Evolutionary conservation across 2,888 invertebrate genomes (phyloP).

Genomic region (Micropterix aruncella): DNA sequence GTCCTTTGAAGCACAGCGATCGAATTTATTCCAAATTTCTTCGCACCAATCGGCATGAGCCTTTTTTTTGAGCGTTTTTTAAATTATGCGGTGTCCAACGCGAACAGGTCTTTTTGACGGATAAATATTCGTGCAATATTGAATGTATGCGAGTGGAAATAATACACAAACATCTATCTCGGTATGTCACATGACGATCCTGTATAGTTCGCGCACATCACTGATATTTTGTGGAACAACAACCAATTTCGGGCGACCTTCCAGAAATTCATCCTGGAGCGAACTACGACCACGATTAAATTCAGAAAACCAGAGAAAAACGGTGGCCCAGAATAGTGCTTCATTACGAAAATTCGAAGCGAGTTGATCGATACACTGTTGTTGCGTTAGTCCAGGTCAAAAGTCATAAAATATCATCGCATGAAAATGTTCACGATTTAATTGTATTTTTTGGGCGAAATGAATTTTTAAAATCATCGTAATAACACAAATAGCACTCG

Average conservation of each 20-base stretch:
- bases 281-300: not conserved
- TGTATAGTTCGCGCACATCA: not conserved
- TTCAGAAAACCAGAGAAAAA: not conserved
- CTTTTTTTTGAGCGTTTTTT: slow-evolving; percentile 16
- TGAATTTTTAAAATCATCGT: too few species aligned
- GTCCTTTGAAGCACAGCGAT: slow-evolving; percentile 11
- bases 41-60: slow-evolving; percentile 14
- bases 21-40: slow-evolving; percentile 13
- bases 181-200: slow-evolving; percentile 1
- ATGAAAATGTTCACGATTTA: slow-evolving; percentile 8
- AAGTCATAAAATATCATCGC: slow-evolving; percentile 11
- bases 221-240: slow-evolving; percentile 1
- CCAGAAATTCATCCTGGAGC: not conserved
- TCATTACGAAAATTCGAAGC: not conserved
- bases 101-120: not conserved
- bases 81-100: too few species aligned
- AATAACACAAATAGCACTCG: too few species aligned
- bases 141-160: not conserved
- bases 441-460: slow-evolving; percentile 6
- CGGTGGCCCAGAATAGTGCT: not conserved
- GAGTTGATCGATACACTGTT: not conserved
- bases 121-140: not conserved
- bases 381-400: slow-evolving; percentile 9
- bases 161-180: slow-evolving; percentile 7
- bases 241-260: slow-evolving; percentile 2